phyloP scores from a whole-genome alignment of 1,140 invertebrate species.

The Pseudoatta argentina region DNA sequence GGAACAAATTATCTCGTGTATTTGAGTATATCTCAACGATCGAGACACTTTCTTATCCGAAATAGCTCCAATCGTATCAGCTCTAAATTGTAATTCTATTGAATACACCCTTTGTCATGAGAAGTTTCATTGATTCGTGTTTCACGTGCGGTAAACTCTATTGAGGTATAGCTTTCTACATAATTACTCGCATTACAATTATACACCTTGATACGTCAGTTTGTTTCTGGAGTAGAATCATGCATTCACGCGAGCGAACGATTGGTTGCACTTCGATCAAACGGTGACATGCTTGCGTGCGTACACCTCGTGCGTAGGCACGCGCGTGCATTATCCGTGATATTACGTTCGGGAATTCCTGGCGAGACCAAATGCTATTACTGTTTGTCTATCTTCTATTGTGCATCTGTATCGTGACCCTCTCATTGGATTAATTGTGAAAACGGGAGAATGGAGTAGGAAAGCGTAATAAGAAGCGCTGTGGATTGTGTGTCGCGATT shows the following conservation, averaged over 20 bases:
- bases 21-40: background rate
- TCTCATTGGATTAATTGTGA: conserved; percentile 72
- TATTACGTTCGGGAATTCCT: conserved; percentile 51
- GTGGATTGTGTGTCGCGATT: conserved; percentile 67
- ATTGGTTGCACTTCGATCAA: conserved; percentile 16
- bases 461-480: conserved; percentile 48
- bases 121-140: conserved; percentile 12
- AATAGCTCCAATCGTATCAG: background rate
- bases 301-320: conserved; percentile 13
- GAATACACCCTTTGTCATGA: conserved; percentile 1
- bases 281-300: conserved; percentile 4
- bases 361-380: conserved; percentile 56
- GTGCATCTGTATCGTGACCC: conserved; percentile 47
- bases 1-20: background rate
- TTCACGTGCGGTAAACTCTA: background rate
- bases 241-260: conserved; percentile 27
- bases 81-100: background rate
- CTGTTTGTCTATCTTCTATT: conserved; percentile 69
- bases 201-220: conserved; percentile 30
- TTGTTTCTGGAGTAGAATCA: background rate
- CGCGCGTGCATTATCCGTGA: conserved; percentile 35
- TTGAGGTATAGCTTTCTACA: conserved; percentile 25
- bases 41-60: background rate
- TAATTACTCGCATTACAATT: conserved; percentile 34
- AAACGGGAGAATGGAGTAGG: conserved; percentile 34